Conservation (phyloP, 53 echinoderm and acorn worm species). For the Stichopus horrens region DNA sequence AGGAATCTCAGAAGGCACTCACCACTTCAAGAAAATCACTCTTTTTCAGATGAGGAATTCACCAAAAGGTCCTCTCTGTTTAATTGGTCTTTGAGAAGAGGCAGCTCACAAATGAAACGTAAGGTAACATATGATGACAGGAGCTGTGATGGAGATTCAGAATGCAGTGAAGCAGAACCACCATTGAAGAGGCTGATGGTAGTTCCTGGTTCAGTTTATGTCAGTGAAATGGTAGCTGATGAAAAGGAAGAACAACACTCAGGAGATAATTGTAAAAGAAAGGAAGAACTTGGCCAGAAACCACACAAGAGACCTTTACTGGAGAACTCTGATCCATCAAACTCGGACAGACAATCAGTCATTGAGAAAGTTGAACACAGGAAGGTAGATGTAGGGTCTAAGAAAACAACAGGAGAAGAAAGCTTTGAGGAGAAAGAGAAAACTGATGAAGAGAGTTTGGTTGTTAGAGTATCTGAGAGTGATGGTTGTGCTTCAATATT, state of each 20-base stretch:
- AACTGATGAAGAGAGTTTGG: neutral
- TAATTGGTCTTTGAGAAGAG: neutral
- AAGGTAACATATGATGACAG: neutral
- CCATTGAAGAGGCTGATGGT: neutral
- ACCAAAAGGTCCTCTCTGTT: neutral
- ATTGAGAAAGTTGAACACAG: neutral
- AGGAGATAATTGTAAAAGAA: neutral
- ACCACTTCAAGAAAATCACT: neutral
- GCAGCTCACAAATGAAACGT: neutral
- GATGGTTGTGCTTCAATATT: neutral
- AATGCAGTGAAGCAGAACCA: conserved; percentile 4
- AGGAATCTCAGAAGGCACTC: neutral
- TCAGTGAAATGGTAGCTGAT: neutral
- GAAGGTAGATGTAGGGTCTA: neutral
- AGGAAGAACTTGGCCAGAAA: neutral
- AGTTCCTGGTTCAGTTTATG: neutral
- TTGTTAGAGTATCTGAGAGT: neutral
- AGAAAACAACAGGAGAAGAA: neutral
- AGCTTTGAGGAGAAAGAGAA: neutral
- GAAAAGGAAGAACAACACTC: neutral
- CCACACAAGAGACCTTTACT: neutral
- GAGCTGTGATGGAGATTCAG: neutral
- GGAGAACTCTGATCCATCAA: neutral
- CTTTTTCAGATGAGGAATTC: neutral
- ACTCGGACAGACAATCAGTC: neutral